Base-by-base conservation (phyloP, 2,113 vertebrate genomes). In the Nycticorax nycticorax region DNA sequence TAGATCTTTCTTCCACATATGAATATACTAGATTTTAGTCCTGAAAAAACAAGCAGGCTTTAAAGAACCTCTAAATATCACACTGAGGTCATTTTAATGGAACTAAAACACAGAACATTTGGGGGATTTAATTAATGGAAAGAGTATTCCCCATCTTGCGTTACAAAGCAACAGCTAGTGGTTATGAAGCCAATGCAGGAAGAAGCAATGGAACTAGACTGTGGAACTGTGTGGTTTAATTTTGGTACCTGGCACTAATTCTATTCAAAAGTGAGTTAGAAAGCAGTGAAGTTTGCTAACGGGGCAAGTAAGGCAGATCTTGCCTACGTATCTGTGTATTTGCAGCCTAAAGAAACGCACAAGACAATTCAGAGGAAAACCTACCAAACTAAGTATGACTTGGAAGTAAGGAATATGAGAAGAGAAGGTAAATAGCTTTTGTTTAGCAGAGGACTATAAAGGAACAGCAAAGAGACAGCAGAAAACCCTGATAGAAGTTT, bases 11-110 rank as follows among this genome's bases (percentile, higher is more conserved):
- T 96, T 93, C 80, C 10, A 71, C 14, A 17, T 9, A 50, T 50
- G 39, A 92, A 93, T 78, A 85, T 28, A 60, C 56, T 68, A 85
- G 14, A 79, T 63, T 92, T 64, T 39, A 91, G 66, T 41, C 35
- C 45, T 73, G 55, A 69, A 96, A 84, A 93, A 89, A 50, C n/a
- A 93, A 87, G n/a, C 18, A 57, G 41, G 74, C 71, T 93, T 95
- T 67, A 89, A 89, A 91, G 37, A 79, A 72, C 43, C 32, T 89
- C 72, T 76, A 79, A 94, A 60, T 56, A 82, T 14, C 21, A 64
- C 66, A 66, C 30, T 57, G 15, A 93, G 9, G 35, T 67, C 69
- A n/a, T 52, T 91, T 78, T 47, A 94, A 92, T 6, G 30, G 45
- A 95, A 83, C 15, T 72, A 69, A 76, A 91, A 12, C 22, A 80